Base-by-base conservation (phyloP, 2,888 invertebrate genomes). In the Lithophane ornitopus region DNA sequence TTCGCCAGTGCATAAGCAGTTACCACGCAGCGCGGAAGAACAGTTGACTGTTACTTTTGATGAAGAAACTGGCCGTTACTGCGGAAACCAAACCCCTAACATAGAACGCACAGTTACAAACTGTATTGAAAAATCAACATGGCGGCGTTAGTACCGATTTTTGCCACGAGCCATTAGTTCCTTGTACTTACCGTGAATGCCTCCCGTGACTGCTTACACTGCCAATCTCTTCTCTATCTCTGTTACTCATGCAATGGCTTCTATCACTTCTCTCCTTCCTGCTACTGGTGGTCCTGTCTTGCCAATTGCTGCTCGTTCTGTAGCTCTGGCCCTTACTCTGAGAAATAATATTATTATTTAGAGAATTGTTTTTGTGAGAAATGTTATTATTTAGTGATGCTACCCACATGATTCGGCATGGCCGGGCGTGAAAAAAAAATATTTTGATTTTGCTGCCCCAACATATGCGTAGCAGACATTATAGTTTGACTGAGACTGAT, bases 201-300 rank as follows among this genome's bases (percentile, higher is more conserved):
- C 73, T 74, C 26, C 82, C 73, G 2, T 80, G 76, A 19, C 84
- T 84, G n/a, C 6, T 28, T 0, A 77, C 65, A 39, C 84, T 84
- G 7, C 22, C 71, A 39, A 52, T 62, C 0, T 80, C 84, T 0
- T 84, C 84, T 39, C 79, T 44, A 1, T 81, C 78, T 16, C 82
- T 68, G 46, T 71, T 66, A 4, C 65, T 68, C 11, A 52, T 0
- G 11, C 44, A 65, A n/a, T 39, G 16, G 12, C 62, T 69, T 11
- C 74, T 78, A 3, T 78, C 77, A 26, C 39, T 77, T 26, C 78
- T 49, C 2, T 79, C 82, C 19, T 58, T 63, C 4, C 62, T 67
- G 0, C 52, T 59, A 39, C 16, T 58, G 1, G 26, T 9, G 46
- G 26, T 72, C 19, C 62, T 70, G 19, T 74, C 74, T 49, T 85